Evolutionary conservation across 2,113 vertebrate genomes (phyloP).

Genomic region (Rhinichthys klamathensis): DNA sequence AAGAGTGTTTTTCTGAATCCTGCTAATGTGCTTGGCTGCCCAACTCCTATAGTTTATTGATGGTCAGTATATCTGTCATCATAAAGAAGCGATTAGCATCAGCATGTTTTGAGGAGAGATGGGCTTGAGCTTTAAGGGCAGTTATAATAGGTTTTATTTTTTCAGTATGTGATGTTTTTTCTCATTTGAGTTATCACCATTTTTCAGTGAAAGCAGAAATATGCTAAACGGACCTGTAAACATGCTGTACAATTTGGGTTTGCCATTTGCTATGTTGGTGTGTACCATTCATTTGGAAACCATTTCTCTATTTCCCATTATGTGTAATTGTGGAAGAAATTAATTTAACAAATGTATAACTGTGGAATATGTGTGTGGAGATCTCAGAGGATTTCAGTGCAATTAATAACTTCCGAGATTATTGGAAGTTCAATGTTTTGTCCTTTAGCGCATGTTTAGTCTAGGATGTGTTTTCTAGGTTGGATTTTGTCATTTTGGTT

Average conservation of each 20-base stretch:
- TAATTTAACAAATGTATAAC: too few species aligned
- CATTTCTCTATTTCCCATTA: neutral
- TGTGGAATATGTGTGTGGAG: too few species aligned
- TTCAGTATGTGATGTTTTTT: neutral
- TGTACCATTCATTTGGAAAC: neutral
- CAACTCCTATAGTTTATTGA: slow-evolving; percentile 71
- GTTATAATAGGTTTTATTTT: neutral
- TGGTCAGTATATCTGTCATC: slow-evolving; percentile 46
- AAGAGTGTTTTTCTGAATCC: slow-evolving; percentile 71
- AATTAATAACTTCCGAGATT: too few species aligned
- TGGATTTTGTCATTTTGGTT: too few species aligned
- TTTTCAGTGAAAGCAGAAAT: neutral
- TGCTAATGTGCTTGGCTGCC: slow-evolving; percentile 64
- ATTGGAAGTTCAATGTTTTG: too few species aligned
- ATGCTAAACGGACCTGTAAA: neutral
- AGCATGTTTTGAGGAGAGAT: slow-evolving; percentile 41
- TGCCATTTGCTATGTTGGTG: neutral
- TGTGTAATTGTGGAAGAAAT: slow-evolving; percentile 46
- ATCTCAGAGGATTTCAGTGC: too few species aligned
- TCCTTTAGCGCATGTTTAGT: too few species aligned
- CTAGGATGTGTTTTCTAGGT: too few species aligned
- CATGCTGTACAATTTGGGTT: neutral
- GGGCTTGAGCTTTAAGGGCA: neutral
- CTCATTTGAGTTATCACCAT: too few species aligned
- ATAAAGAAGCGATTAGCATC: slow-evolving; percentile 72